Percentiles rank a stretch among this genome's conserved stretches.
Evolutionary conservation across 2,797 vertebrate genomes (phyloP).

Genomic region (Aselliscus stoliczkanus): DNA sequence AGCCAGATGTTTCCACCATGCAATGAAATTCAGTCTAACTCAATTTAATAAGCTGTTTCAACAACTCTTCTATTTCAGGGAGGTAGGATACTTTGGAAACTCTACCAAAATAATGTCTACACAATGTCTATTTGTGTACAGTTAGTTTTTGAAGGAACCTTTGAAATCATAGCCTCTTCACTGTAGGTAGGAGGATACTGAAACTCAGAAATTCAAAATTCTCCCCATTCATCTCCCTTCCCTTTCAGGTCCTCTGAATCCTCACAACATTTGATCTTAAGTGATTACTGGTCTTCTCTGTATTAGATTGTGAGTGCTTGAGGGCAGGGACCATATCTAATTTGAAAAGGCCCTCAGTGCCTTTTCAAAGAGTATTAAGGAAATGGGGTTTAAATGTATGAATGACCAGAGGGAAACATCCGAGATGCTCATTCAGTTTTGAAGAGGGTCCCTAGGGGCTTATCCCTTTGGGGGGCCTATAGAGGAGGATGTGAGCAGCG

Average conservation of each 20-base stretch:
- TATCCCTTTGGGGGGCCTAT: not conserved
- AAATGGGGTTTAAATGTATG: not conserved
- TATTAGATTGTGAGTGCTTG: not conserved
- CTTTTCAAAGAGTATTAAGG: not conserved
- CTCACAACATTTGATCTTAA: not conserved
- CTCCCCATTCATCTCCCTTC: not conserved
- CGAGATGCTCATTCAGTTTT: not conserved
- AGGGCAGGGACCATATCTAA: not conserved
- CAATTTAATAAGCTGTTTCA: not conserved
- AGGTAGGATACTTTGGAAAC: not conserved
- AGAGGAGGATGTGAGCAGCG: not conserved
- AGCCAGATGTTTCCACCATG: no score
- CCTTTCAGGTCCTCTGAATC: not conserved
- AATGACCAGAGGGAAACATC: not conserved
- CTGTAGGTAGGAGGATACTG: not conserved
- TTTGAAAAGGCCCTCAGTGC: not conserved
- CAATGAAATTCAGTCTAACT: not conserved
- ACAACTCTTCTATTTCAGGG: not conserved
- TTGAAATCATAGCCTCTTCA: not conserved
- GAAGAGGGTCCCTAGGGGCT: not conserved
- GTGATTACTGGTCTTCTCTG: not conserved
- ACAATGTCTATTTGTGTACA: not conserved
- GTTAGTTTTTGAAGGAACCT: not conserved
- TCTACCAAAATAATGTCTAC: not conserved
- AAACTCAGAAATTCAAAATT: not conserved